Base-by-base conservation (phyloP, 2,888 invertebrate species). In the Tromatobia lineatoria region DNA sequence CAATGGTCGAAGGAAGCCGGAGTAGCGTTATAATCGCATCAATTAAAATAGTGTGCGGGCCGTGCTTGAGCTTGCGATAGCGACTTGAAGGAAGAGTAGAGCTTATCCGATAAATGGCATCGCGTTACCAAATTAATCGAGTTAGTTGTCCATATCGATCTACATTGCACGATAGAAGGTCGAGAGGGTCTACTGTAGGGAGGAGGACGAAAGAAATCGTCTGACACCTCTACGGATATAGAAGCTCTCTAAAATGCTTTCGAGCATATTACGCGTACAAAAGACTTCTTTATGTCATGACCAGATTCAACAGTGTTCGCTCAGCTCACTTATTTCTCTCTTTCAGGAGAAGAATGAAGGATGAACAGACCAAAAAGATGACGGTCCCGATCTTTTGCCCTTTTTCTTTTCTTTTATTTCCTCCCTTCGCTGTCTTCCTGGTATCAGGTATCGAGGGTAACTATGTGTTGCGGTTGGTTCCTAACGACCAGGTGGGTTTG, bases 51-150 rank as follows among this genome's bases (percentile, higher is more conserved):
- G 85, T 88, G 79, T 82, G 82, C 83, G 80, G 23, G 86, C 83
- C 42, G 45, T 29, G 23, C 50, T n/a, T 50, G 67, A 13, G 13
- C 50, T 25, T 1, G 42, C 50, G 42, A 42, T 69, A 45, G 75
- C 29, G 38, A 18, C 52, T 11, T 38, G 54, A 67, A 66, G 85
- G 61, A 85, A 85, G 79, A 85, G 85, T 85, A 87, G 89, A 86
- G 89, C 88, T 91, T 88, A 92, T 91, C 90, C 91, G 91, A 90
- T 91, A 92, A 92, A 90, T 85, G 89, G 87, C 83, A 88, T 90
- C 88, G 88, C 86, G 88, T 90, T 87, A 87, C 87, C 74, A 74
- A 86, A 88, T 89, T 90, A 90, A 92, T 91, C 89, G 88, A 89
- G 89, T 92, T 90, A 90, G 87, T 78, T 83, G 86, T 83, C 83